These are phyloP conservation scores for Noctuana brunneofusca DNA, from an alignment of 2,888 invertebrate genomes.

Conservation along the genomic window DNA sequence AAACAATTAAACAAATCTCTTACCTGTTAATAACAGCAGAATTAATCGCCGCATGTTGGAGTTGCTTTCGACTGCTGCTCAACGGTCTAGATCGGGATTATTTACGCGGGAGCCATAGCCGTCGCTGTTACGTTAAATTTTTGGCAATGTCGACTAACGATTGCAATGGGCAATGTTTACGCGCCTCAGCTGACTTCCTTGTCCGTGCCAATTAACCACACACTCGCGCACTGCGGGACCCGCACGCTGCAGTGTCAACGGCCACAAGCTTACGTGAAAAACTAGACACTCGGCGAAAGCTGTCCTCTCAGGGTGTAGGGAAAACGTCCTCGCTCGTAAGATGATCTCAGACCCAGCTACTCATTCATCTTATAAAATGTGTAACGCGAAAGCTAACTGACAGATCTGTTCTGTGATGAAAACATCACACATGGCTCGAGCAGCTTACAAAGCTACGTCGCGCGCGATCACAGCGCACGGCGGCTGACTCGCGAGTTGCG, in stretches of 20 bases:
- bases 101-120: slow-evolving; percentile 61
- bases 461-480: slow-evolving; percentile 78
- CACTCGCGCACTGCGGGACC: slow-evolving; percentile 81
- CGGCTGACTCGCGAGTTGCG: slow-evolving; percentile 80
- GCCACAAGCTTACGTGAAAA: slow-evolving; percentile 76
- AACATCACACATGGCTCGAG: slow-evolving; percentile 78
- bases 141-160: slow-evolving; percentile 20
- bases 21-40: slow-evolving; percentile 74
- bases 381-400: slow-evolving; percentile 57
- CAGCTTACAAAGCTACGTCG: slow-evolving; percentile 58
- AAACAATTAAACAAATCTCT: slow-evolving; percentile 37
- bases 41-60: slow-evolving; percentile 70
- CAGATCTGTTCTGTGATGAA: slow-evolving; percentile 70
- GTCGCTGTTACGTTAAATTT: slow-evolving; percentile 57
- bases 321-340: slow-evolving; percentile 42
- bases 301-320: slow-evolving; percentile 51
- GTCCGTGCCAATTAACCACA: slow-evolving; percentile 77
- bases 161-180: slow-evolving; percentile 67
- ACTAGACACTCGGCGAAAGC: slow-evolving; percentile 74
- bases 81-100: slow-evolving; percentile 53
- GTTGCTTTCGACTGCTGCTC: slow-evolving; percentile 47
- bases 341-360: slow-evolving; percentile 47
- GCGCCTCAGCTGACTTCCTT: slow-evolving; percentile 76
- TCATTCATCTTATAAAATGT: slow-evolving; percentile 62
- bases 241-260: slow-evolving; percentile 81